Evolutionary conservation across 1,140 invertebrate species (phyloP).

Genomic region (Drosophila kurseongensis): DNA sequence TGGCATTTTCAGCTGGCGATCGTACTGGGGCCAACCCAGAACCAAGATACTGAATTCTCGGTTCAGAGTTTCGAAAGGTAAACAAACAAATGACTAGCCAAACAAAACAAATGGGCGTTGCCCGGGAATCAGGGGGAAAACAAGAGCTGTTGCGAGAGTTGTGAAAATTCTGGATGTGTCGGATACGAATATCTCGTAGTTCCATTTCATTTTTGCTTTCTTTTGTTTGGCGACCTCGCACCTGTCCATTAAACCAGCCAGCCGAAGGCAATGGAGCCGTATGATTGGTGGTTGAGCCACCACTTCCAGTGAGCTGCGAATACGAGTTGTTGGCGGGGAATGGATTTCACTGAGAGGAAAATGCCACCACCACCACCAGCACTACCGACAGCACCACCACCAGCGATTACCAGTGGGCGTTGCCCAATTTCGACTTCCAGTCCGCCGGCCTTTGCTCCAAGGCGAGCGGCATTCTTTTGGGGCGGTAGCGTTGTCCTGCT

Average conservation of each 20-base stretch:
- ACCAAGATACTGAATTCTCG: conserved; percentile 24
- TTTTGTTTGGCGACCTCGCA: conserved; percentile 71
- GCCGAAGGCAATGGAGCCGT: conserved; percentile 26
- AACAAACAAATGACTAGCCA: conserved; percentile 75
- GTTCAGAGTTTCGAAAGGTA: conserved; percentile 46
- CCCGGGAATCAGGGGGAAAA: conserved; percentile 35
- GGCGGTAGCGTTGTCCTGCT: conserved; percentile 53
- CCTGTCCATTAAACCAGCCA: conserved; percentile 60
- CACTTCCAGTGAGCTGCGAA: conserved; percentile 53
- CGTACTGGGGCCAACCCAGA: conserved; percentile 2
- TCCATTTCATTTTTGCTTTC: conserved; percentile 75
- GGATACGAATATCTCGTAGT: conserved; percentile 30
- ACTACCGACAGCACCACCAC: background rate
- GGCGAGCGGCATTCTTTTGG: conserved; percentile 32
- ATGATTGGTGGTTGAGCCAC: conserved; percentile 47
- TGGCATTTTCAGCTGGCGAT: conserved; percentile 27
- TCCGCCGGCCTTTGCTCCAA: conserved; percentile 27
- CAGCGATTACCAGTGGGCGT: conserved; percentile 48
- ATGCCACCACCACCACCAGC: conserved; percentile 42
- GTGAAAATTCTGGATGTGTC: conserved; percentile 10
- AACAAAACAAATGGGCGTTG: conserved; percentile 78
- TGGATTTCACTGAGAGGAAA: background rate
- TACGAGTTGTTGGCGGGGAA: conserved; percentile 5
- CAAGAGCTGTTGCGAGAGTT: conserved; percentile 9
- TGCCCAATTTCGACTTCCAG: conserved; percentile 3